These are phyloP conservation scores for Galaxias olidus DNA, from an alignment of 2,797 vertebrate species.

Conservation along the genomic window DNA sequence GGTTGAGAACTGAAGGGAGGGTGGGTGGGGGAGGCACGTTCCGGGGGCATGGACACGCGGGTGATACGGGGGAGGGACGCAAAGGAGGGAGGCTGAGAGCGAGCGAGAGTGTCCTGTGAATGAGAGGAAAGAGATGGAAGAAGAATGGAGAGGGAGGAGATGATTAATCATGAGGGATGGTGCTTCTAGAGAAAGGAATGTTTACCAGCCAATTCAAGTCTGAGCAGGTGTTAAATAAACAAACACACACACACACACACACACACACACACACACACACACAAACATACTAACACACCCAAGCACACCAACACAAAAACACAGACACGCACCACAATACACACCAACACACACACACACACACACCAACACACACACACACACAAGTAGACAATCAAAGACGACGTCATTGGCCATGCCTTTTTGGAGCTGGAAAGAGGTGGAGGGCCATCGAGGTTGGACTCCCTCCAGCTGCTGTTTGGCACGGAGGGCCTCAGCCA, in stretches of 20 bases:
- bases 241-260: too few species aligned
- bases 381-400: not conserved
- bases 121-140: constrained; percentile 23
- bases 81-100: constrained; percentile 24
- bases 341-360: too few species aligned
- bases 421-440: constrained; percentile 56
- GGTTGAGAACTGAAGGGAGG: constrained; percentile 73
- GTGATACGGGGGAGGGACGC: constrained; percentile 65
- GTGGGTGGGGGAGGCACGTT: constrained; percentile 57
- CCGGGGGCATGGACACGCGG: constrained; percentile 64
- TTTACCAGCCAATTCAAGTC: too few species aligned
- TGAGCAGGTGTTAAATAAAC: too few species aligned
- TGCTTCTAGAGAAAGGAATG: too few species aligned
- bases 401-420: constrained; percentile 29
- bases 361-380: not conserved
- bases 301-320: too few species aligned
- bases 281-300: too few species aligned
- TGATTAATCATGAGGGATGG: too few species aligned
- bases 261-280: too few species aligned
- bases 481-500: constrained; percentile 72
- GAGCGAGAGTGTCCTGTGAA: constrained; percentile 58
- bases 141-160: not conserved
- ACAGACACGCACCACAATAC: too few species aligned
- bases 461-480: constrained; percentile 83
- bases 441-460: constrained; percentile 81